These are phyloP conservation scores for Allochrocebus solatus DNA, from an alignment of 2,797 vertebrate species.

Conservation along the genomic window DNA sequence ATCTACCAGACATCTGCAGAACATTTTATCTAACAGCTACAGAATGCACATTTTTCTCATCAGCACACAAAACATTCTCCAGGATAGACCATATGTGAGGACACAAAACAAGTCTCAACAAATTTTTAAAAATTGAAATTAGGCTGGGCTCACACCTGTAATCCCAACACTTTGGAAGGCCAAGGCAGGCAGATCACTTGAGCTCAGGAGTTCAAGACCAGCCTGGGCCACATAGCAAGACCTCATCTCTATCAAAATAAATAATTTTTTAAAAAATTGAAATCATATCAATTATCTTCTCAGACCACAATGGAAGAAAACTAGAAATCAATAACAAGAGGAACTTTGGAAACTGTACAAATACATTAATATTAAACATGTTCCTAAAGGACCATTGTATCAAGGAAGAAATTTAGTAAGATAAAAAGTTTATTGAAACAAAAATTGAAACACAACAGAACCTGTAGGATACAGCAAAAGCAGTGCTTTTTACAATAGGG, in stretches of 20 bases:
- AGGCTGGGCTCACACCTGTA: too few species aligned
- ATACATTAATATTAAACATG: neutral
- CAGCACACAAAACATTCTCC: neutral
- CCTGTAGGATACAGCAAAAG: neutral
- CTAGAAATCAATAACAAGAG: neutral
- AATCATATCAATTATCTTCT: neutral
- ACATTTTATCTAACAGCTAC: neutral
- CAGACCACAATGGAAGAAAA: neutral
- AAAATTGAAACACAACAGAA: neutral
- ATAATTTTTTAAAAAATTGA: neutral
- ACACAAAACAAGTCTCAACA: neutral
- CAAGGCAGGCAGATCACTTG: too few species aligned
- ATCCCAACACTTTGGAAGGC: too few species aligned
- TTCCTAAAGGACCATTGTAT: neutral
- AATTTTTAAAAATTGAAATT: neutral
- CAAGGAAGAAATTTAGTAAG: neutral
- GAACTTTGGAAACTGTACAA: neutral
- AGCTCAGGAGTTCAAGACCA: too few species aligned
- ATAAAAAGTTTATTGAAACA: neutral
- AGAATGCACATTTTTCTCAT: neutral
- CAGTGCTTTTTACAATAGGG: neutral
- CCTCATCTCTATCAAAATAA: neutral
- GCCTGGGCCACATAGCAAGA: neutral
- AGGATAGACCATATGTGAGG: neutral
- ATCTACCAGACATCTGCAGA: neutral